Conservation (phyloP, 2,888 invertebrate genomes). For the Mythimna vitellina region DNA sequence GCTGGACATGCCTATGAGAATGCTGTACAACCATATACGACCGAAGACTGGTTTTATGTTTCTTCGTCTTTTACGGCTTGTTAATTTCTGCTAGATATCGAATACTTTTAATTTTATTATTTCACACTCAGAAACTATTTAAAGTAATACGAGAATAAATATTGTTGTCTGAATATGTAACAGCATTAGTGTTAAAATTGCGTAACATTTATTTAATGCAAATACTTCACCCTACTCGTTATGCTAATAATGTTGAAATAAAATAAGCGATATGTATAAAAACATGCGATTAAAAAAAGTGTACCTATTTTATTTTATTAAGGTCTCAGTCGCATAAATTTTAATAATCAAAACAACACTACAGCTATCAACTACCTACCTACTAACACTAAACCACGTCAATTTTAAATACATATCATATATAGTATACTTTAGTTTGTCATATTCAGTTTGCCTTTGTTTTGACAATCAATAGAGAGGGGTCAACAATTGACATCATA, state of each 20-base stretch:
- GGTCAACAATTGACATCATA: constrained; percentile 12
- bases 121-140: not conserved
- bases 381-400: too few relatives aligned
- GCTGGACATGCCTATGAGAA: not conserved
- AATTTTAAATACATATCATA: not conserved
- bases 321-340: not conserved
- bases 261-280: constrained; percentile 20
- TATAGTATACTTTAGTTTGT: too few relatives aligned
- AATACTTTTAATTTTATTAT: constrained; percentile 5
- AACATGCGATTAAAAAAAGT: constrained; percentile 24
- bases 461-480: constrained; percentile 13
- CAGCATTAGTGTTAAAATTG: not conserved
- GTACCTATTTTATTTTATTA: constrained; percentile 20
- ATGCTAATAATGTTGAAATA: constrained; percentile 24
- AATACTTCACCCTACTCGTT: constrained; percentile 10
- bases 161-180: not conserved
- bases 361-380: too few relatives aligned
- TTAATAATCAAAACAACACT: not conserved
- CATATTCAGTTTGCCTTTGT: not conserved
- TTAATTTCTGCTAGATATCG: constrained; percentile 7
- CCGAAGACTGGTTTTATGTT: not conserved
- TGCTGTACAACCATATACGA: constrained; percentile 1
- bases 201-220: constrained; percentile 11
- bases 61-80: not conserved
- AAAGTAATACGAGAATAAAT: not conserved